Conservation (phyloP, 2,797 vertebrate genomes). For the Coilia nasus region DNA sequence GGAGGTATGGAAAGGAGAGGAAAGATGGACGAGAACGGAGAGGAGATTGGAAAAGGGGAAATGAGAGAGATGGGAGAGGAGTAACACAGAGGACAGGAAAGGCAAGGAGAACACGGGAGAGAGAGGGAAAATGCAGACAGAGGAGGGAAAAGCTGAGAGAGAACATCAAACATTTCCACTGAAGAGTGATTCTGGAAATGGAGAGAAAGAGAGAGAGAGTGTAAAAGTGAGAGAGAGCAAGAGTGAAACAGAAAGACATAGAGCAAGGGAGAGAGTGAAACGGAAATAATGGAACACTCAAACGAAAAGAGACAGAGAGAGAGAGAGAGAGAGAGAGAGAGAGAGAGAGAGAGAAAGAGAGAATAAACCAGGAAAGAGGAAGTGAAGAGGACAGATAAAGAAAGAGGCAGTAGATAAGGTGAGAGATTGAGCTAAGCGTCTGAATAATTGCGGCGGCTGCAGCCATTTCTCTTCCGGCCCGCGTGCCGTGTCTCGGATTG, state of each 20-base stretch:
- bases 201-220: neutral
- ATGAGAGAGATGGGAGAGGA: neutral
- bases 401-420: neutral
- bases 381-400: slow-evolving; percentile 5
- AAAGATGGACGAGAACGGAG: neutral
- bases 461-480: neutral
- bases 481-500: neutral
- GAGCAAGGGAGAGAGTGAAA: neutral
- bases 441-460: neutral
- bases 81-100: neutral
- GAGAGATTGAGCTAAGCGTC: slow-evolving; percentile 8
- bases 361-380: neutral
- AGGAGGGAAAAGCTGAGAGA: neutral
- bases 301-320: neutral
- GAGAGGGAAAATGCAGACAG: neutral
- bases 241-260: neutral
- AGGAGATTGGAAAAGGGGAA: neutral
- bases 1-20: neutral
- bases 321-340: neutral
- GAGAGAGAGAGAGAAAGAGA: neutral
- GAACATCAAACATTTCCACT: neutral
- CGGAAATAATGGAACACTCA: too few relatives aligned
- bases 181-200: neutral
- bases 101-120: neutral
- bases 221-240: neutral